Conservation (phyloP, 2,113 vertebrate genomes). For the Mustelus asterias region DNA sequence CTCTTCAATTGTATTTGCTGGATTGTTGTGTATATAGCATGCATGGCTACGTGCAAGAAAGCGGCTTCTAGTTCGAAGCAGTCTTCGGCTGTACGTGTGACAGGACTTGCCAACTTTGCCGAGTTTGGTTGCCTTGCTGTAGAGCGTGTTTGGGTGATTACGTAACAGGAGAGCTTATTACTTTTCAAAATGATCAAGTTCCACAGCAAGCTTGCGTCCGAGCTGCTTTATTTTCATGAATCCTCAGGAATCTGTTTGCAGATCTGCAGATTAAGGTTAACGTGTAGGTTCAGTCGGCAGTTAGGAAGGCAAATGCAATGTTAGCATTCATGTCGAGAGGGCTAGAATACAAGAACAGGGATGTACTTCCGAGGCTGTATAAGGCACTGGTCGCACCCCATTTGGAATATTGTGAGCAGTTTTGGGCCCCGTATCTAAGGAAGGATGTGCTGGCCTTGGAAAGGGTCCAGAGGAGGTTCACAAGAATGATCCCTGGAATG, state of each 20-base stretch:
- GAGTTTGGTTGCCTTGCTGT: background rate
- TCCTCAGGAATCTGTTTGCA: background rate
- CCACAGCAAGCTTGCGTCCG: background rate
- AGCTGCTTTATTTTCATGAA: background rate
- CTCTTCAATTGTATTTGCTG: background rate
- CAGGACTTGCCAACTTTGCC: too few species aligned
- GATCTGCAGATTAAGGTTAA: background rate
- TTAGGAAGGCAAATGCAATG: too few species aligned
- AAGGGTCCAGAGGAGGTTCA: too few species aligned
- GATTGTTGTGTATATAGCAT: background rate
- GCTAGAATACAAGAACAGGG: too few species aligned
- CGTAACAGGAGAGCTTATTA: background rate
- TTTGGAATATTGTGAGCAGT: too few species aligned
- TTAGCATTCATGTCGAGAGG: too few species aligned
- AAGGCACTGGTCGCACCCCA: too few species aligned
- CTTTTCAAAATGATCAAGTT: background rate
- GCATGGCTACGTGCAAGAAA: background rate
- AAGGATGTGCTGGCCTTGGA: too few species aligned
- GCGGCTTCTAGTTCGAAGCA: background rate
- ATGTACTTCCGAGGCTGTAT: too few species aligned
- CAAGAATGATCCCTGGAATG: too few species aligned
- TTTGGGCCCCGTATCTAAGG: too few species aligned
- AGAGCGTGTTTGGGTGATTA: background rate
- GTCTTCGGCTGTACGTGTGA: background rate
- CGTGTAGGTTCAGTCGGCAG: too few species aligned